Conservation (phyloP, 2,888 invertebrate species). For the Lasioglossum calceatum region DNA sequence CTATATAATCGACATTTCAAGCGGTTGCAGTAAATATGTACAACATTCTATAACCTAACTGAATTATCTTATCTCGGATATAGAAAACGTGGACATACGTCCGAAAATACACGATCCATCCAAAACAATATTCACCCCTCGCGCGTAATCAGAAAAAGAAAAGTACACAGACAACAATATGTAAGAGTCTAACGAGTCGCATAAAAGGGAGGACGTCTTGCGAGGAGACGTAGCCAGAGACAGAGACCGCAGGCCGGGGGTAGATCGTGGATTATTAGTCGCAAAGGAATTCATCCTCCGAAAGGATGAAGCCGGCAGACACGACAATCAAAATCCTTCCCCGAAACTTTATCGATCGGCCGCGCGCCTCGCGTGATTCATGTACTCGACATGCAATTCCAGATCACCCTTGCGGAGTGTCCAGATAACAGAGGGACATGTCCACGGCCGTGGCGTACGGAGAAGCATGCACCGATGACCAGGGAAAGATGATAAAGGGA, state of each 20-base stretch:
- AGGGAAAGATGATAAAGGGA: slow-evolving; percentile 45
- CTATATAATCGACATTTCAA: neutral
- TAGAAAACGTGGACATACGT: neutral
- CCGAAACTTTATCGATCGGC: slow-evolving; percentile 60
- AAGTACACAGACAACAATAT: neutral
- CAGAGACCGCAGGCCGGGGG: neutral
- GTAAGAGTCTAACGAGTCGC: neutral
- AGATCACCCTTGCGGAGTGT: slow-evolving; percentile 63
- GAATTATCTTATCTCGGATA: neutral
- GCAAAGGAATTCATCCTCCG: slow-evolving; percentile 26
- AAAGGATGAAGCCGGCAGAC: slow-evolving; percentile 26
- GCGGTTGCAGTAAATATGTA: neutral
- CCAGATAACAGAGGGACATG: slow-evolving; percentile 69
- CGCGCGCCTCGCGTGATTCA: slow-evolving; percentile 52
- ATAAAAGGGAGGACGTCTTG: neutral
- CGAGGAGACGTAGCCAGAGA: neutral
- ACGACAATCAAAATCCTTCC: slow-evolving; percentile 53
- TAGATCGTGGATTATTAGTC: slow-evolving; percentile 16
- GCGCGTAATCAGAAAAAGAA: neutral
- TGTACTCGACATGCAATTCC: slow-evolving; percentile 67
- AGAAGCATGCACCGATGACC: slow-evolving; percentile 57
- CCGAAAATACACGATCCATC: neutral
- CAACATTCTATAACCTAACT: neutral
- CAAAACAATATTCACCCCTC: neutral
- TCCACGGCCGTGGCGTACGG: slow-evolving; percentile 55